Evolutionary conservation across 2,113 vertebrate genomes (phyloP).

Genomic region (Ciconia boyciana): DNA sequence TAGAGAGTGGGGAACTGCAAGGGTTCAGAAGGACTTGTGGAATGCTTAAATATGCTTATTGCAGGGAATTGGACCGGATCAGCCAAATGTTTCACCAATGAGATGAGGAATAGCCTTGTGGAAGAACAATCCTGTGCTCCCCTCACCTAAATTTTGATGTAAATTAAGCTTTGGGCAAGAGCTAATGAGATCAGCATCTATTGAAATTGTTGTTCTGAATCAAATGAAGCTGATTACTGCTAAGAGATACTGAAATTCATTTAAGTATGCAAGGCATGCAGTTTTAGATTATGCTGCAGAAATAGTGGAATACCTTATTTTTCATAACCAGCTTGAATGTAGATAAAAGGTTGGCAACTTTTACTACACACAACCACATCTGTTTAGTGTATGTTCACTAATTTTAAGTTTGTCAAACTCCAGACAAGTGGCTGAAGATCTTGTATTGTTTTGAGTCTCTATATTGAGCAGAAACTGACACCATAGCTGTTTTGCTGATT

Average conservation of each 20-base stretch:
- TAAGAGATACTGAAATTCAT: neutral
- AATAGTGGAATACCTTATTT: neutral
- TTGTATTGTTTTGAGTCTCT: neutral
- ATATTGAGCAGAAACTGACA: neutral
- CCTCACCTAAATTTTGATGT: neutral
- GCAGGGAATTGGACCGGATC: neutral
- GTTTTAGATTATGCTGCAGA: neutral
- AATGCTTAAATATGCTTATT: neutral
- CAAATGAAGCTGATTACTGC: neutral
- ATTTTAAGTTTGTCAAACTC: neutral
- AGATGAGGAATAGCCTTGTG: neutral
- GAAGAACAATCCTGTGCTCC: neutral
- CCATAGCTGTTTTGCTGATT: neutral
- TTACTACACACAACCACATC: fast-evolving
- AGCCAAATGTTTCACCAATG: neutral
- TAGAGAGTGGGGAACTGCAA: neutral
- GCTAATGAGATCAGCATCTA: neutral
- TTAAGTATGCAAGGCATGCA: neutral
- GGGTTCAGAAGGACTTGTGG: neutral
- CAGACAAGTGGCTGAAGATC: neutral
- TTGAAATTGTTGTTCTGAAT: neutral
- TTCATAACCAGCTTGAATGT: neutral
- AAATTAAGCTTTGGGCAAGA: neutral
- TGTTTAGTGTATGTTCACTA: neutral
- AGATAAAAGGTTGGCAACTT: neutral